Evolutionary conservation across 64 coral and sea anemone genomes (phyloP).

Genomic region (Porites lutea): DNA sequence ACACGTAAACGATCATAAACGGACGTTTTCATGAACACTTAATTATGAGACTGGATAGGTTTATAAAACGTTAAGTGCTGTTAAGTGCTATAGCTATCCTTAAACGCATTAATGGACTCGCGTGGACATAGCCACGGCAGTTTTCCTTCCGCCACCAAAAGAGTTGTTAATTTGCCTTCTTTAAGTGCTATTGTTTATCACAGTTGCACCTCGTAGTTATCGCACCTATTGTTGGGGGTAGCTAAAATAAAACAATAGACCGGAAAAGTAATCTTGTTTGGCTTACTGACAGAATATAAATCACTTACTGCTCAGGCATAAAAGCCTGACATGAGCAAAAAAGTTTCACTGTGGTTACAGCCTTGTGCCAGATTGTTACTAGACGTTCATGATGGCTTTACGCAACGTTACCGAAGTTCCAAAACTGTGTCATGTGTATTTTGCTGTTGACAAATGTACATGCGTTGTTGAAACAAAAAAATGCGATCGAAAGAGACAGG

Average conservation of each 20-base stretch:
- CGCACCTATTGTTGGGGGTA: background rate
- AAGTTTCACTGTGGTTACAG: background rate
- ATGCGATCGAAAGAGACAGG: constrained; percentile 29
- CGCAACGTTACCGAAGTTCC: constrained; percentile 23
- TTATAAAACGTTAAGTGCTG: too few relatives aligned
- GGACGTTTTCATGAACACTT: background rate
- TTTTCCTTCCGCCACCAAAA: background rate
- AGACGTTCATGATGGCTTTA: background rate
- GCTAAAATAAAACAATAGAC: background rate
- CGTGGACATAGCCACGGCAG: background rate
- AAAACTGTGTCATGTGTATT: constrained; percentile 56
- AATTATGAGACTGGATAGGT: background rate
- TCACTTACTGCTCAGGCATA: background rate
- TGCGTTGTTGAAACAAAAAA: constrained; percentile 49
- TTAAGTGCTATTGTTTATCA: background rate
- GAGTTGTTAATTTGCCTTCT: background rate
- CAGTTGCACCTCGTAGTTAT: background rate
- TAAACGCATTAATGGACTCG: background rate
- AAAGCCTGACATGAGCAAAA: background rate
- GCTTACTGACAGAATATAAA: background rate
- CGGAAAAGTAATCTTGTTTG: background rate
- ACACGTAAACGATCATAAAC: background rate
- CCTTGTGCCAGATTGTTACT: background rate
- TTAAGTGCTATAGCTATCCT: too few relatives aligned
- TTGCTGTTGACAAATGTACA: constrained; percentile 46